Conservation (phyloP, 2,888 invertebrate genomes). For the Agelastica alni region DNA sequence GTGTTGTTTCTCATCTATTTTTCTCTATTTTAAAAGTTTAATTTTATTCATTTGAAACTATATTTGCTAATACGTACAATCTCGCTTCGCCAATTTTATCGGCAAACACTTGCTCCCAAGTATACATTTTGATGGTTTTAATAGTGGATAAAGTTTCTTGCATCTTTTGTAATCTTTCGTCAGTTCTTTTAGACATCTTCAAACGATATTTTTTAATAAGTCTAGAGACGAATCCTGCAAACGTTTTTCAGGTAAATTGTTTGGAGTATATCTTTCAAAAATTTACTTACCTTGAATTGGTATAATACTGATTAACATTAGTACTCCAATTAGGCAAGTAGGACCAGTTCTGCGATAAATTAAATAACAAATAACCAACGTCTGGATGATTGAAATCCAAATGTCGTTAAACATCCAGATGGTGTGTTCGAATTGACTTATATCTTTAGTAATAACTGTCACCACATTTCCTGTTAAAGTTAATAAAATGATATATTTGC, state of each 20-base stretch:
- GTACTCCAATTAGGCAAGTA: slow-evolving; percentile 60
- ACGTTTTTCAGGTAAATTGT: too few species aligned
- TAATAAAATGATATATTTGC: too few species aligned
- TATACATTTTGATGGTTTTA: slow-evolving; percentile 48
- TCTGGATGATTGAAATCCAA: slow-evolving; percentile 87
- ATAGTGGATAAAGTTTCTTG: slow-evolving; percentile 47
- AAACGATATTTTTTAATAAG: slow-evolving; percentile 36
- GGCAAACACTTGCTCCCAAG: slow-evolving; percentile 46
- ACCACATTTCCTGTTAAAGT: slow-evolving; percentile 68
- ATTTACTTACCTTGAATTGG: slow-evolving; percentile 42
- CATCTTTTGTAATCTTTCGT: slow-evolving; percentile 45
- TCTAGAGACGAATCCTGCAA: slow-evolving; percentile 37
- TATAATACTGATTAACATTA: slow-evolving; percentile 52
- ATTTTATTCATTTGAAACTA: too few species aligned
- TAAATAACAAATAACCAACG: slow-evolving; percentile 77
- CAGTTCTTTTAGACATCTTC: slow-evolving; percentile 47
- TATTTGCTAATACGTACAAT: too few species aligned
- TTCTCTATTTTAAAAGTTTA: too few species aligned
- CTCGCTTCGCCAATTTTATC: slow-evolving; percentile 60
- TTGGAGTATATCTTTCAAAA: too few species aligned
- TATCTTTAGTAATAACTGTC: slow-evolving; percentile 90
- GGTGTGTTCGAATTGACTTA: slow-evolving; percentile 85
- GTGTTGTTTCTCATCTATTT: too few species aligned
- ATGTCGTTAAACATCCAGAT: slow-evolving; percentile 86
- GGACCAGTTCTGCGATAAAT: slow-evolving; percentile 66